Evolutionary conservation across 2,888 invertebrate species (phyloP), one percentile per base, ranked within the genome.

Genomic region (Zygaena filipendulae): DNA sequence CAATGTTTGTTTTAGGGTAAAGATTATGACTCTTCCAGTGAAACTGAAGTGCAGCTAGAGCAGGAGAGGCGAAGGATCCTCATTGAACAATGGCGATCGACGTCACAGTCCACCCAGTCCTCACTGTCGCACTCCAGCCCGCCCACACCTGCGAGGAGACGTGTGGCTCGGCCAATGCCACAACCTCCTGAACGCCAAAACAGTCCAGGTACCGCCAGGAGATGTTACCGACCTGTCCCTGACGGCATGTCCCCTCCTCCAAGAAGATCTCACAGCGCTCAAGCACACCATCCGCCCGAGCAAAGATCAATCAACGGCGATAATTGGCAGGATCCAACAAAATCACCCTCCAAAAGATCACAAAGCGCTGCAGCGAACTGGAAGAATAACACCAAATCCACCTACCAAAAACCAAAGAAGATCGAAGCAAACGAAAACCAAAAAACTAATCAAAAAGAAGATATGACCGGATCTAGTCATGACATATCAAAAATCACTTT

Each of bases 21-120:
- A 38, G 92, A 92, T 57, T 92, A 91, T 61, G 90, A 92, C 55
- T 87, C 89, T 5, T 82, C 83, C 33, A 87, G 87, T 59, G 91
- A 91, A 66, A 85, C 86, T 30, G 91, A 91, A 72, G 81, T 85
- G 26, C 84, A 83, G 23, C 58, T 85, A 47, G 88, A 89, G 53
- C 83, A 84, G 27, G 87, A 87, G 31, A 82, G 89, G 30, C 79
- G 89, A 34, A 83, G 82, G 42, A 77, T 84, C 9, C 70, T 91
- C 21, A 82, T 91, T 36, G 87, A 87, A 38, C 87, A 88, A 53
- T 91, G 91, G 91, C 87, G 89, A 45, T 84, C 88, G 18, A 85
- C 89, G 3, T 90, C 89, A 35, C 66, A 82, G 32, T 83, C 82
- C 39, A 59, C 61, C 16, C 66, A 70, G 35, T 71, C 74, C 14